phyloP scores from a whole-genome alignment of 2,888 invertebrate species.

The Tricholauxania praeusta region DNA sequence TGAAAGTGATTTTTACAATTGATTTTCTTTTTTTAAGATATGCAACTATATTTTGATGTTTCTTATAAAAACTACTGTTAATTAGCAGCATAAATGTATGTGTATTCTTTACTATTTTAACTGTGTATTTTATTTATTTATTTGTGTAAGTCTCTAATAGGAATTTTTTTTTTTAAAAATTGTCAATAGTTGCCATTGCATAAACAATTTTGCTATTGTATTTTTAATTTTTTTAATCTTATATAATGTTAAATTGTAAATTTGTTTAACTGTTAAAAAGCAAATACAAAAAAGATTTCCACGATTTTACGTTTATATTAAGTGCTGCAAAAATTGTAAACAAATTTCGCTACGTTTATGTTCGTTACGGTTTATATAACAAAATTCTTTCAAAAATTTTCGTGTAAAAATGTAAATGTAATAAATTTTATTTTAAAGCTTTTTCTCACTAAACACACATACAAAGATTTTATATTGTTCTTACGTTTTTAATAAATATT shows the following conservation, averaged over 20 bases:
- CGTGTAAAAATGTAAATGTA: conserved; percentile 24
- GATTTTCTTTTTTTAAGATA: neutral
- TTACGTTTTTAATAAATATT: conserved; percentile 1
- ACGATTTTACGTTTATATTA: neutral
- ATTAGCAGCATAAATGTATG: conserved; percentile 3
- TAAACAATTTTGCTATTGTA: conserved; percentile 4
- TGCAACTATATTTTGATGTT: conserved; percentile 5
- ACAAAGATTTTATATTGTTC: neutral
- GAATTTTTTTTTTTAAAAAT: conserved; percentile 16
- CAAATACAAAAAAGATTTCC: conserved; percentile 17
- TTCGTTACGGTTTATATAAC: conserved; percentile 2
- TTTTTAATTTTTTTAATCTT: neutral
- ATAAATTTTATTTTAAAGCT: conserved; percentile 27
- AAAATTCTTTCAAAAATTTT: conserved; percentile 17
- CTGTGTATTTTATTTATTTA: neutral
- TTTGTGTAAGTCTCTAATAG: conserved; percentile 17
- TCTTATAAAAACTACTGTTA: neutral
- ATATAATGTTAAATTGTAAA: neutral
- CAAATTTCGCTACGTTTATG: neutral
- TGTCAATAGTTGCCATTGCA: neutral
- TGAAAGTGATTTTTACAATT: no score
- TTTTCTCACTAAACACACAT: conserved; percentile 17
- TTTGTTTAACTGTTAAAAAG: conserved; percentile 17
- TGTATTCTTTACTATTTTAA: conserved; percentile 3
- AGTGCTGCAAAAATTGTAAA: conserved; percentile 19